A percentile compares a stretch with the other conserved stretches of the same genome.
Evolutionary conservation across 2,797 vertebrate genomes (phyloP).

Genomic region (Danio aesculapii): DNA sequence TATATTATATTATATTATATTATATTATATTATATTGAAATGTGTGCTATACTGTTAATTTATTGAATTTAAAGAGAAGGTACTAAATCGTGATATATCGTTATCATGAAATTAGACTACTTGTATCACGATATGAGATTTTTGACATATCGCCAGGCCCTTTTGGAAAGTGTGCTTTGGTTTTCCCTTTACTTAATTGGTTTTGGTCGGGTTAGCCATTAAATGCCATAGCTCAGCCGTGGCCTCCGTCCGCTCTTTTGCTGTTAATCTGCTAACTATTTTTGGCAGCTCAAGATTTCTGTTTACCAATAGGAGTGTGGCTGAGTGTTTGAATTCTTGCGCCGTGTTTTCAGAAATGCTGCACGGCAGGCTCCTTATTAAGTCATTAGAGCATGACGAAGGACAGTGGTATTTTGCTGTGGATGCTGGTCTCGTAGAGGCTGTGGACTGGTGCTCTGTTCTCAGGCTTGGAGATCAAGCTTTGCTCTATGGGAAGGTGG

Average conservation of each 20-base stretch:
- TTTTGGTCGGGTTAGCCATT: slow-evolving; percentile 65
- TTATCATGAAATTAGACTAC: too few species aligned
- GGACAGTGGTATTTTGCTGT: slow-evolving; percentile 61
- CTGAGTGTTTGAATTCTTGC: slow-evolving; percentile 51
- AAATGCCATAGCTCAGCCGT: slow-evolving; percentile 57
- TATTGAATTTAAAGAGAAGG: too few species aligned
- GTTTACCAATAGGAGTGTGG: slow-evolving; percentile 50
- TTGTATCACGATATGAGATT: too few species aligned
- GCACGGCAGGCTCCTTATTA: slow-evolving; percentile 58
- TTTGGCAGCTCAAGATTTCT: slow-evolving; percentile 66
- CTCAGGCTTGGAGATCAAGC: background rate
- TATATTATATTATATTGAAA: too few species aligned
- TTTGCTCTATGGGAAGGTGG: slow-evolving; percentile 2
- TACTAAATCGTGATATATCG: too few species aligned
- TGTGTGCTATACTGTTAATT: too few species aligned
- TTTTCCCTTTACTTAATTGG: slow-evolving; percentile 60
- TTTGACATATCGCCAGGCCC: too few species aligned
- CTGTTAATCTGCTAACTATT: slow-evolving; percentile 76
- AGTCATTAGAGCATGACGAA: slow-evolving; percentile 68
- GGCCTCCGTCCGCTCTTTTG: slow-evolving; percentile 74
- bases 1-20: too few species aligned
- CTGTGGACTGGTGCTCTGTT: slow-evolving; percentile 6
- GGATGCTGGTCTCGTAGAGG: slow-evolving; percentile 23
- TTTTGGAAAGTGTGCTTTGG: background rate
- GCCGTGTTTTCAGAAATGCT: slow-evolving; percentile 48